Base-by-base conservation (phyloP, 2,113 vertebrate species). In the Prunella himalayana region DNA sequence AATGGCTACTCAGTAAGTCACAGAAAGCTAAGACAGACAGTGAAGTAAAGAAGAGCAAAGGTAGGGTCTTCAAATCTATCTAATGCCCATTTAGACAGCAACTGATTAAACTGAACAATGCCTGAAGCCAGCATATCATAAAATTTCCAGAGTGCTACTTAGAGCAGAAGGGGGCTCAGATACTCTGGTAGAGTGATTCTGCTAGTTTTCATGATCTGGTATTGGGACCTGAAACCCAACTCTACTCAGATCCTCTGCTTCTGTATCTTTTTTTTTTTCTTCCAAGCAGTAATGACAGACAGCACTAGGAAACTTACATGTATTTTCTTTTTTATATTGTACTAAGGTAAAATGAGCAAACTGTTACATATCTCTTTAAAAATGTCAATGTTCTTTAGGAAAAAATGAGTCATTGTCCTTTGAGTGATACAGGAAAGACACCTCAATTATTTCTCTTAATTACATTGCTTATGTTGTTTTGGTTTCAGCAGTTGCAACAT, bases 281-380 rank as follows among this genome's bases (percentile, higher is more conserved):
- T 44, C 15, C 63, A 86, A 45, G 24, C 5, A 86, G 30, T 21
- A 75, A 47, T 35, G 49, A 69, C 57, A 82, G 31, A 42, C 0
- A 4, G 35, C 25, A 84, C 11, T 10, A 65, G 24, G 42, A 73
- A 81, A 69, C 25, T 45, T 12, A 17, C 23, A 69, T 0, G 0
- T 50, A 28, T 45, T 69, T 71, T 72, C 11, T 56, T 60, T 42
- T 79, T 39, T n/a, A 42, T 19, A 80, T 28, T 14, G 37, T 41
- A 27, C 41, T 53, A 69, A 41, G 31, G 51, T 49, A 85, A 93
- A 90, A 69, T 39, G 54, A 84, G 30, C 17, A 47, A 68, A 82
- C 7, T 75, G 12, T 37, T 59, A 75, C 0, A 1, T 51, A 51
- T 25, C n/a, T 85, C 44, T 71, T 82, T 47, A 44, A 76, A 92